Conservation (phyloP, 2,888 invertebrate species). For the Craniophora ligustri region DNA sequence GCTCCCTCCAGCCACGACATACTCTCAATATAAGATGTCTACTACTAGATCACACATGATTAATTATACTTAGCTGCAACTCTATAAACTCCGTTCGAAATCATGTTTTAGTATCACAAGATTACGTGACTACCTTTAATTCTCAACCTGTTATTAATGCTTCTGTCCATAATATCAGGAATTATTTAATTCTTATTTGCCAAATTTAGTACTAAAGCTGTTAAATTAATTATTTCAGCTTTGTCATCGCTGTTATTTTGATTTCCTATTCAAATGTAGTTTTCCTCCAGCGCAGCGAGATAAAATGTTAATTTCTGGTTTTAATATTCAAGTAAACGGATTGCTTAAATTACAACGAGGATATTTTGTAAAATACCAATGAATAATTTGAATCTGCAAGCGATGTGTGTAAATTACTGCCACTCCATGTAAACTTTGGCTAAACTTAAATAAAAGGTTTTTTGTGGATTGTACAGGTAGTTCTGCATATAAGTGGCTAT, state of each 20-base stretch:
- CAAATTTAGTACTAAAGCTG: background rate
- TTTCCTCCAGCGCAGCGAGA: background rate
- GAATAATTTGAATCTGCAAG: background rate
- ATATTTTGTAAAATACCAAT: background rate
- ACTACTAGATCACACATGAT: slow-evolving; percentile 48
- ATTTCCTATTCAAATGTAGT: background rate
- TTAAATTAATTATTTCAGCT: background rate
- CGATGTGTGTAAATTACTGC: background rate
- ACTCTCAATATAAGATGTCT: slow-evolving; percentile 61
- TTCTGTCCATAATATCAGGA: background rate
- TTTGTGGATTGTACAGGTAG: background rate
- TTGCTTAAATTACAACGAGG: background rate
- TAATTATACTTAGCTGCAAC: slow-evolving; percentile 11
- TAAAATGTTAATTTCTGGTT: background rate
- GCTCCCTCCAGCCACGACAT: slow-evolving; percentile 72
- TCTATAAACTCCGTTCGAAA: slow-evolving; percentile 1
- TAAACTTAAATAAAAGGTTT: background rate
- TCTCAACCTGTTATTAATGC: background rate
- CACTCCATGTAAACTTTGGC: background rate
- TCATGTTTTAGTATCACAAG: background rate
- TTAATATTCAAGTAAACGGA: background rate
- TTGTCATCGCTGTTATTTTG: background rate
- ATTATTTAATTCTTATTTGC: background rate
- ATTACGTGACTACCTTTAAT: background rate
- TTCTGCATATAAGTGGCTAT: too few species aligned